Base-by-base conservation (phyloP, 2,113 vertebrate species). In the Elephas maximus region DNA sequence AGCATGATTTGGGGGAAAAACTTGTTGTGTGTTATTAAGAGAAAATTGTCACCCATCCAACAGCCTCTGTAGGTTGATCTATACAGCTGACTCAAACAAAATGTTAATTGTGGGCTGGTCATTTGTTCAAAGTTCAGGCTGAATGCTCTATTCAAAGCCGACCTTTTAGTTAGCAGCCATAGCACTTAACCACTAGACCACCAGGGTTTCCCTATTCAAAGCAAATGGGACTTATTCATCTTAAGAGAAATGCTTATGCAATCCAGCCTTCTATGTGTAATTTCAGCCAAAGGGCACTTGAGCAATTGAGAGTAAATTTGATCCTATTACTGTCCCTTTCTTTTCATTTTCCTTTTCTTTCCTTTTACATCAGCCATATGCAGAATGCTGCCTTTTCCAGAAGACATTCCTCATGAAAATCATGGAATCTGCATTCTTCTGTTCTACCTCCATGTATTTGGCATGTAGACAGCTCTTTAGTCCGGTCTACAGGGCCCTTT, bases 111-210 rank as follows among this genome's bases (percentile, higher is more conserved):
- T n/a, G 9, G 30, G 30, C 6, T 85, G 44, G 21, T 57, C 77
- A 45, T 94, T 82, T 96, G n/a, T 88, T 90, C 6, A 17, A 89
- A 86, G 51, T 91, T 80, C 51, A 90, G 6, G 76, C 7, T 23
- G 18, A 76, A 80, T 62, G 21, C 30, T 87, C 69, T 91, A 12
- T 62, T 12, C 28, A 33, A 80, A 83, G 26, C 21, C 37, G 37
- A 37, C 37, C 37, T 37, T 37, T 37, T 37, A 37, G 37, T 37
- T 37, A 37, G 37, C 37, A 37, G 37, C 37, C 37, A 37, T 37
- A 37, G 37, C 37, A 37, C 37, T 37, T 37, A 37, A 37, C 37
- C 37, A 37, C 37, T 37, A 37, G 37, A 37, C 37, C 37, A 37
- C 37, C 37, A 37, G 37, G 37, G 37, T 37, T 37, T 37, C 37